phyloP scores from a whole-genome alignment of 2,113 vertebrate genomes.

The Noturus placidus region DNA sequence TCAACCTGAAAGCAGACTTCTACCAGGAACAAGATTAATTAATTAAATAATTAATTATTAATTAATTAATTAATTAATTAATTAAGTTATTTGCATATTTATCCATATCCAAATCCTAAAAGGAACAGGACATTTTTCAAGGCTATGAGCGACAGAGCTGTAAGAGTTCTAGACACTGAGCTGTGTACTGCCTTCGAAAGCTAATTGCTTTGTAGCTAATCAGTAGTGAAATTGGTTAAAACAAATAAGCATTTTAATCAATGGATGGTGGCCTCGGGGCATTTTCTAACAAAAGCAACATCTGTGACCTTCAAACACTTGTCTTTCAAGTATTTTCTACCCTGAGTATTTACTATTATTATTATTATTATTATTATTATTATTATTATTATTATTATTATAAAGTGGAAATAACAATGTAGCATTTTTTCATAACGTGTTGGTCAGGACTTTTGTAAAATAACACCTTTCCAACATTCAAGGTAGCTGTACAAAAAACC shows the following conservation, averaged over 20 bases:
- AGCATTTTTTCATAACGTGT: background rate
- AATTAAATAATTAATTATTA: background rate
- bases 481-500: background rate
- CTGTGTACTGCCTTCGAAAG: background rate
- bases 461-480: background rate
- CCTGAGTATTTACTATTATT: background rate
- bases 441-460: background rate
- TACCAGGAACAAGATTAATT: background rate
- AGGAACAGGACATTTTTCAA: background rate
- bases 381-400: too few species aligned
- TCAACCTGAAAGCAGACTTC: background rate
- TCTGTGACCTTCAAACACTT: background rate
- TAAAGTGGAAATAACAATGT: background rate
- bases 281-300: background rate
- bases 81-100: background rate
- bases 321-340: background rate
- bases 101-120: background rate
- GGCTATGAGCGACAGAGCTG: background rate
- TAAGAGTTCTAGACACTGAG: background rate
- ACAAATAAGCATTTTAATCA: constrained; percentile 17
- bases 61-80: background rate
- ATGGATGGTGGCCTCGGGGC: background rate
- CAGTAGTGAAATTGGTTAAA: constrained; percentile 28
- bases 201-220: constrained; percentile 37
- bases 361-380: too few species aligned